Percentiles rank a stretch among this genome's conserved stretches.
Conservation (phyloP, 2,113 vertebrate species). For the Trinectes maculatus region DNA sequence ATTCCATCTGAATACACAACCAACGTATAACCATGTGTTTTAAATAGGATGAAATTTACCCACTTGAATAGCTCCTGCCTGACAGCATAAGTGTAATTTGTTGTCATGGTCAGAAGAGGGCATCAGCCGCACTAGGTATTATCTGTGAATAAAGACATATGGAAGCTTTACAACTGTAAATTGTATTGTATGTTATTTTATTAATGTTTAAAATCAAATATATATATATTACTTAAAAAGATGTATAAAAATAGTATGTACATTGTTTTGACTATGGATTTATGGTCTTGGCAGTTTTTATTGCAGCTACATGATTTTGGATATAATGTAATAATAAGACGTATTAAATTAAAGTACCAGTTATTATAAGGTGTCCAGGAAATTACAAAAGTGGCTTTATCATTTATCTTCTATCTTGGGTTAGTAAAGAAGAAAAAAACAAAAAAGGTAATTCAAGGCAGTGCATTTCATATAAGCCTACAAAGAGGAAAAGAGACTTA, state of each 20-base stretch:
- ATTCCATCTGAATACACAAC: constrained; percentile 41
- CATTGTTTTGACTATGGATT: too few species aligned
- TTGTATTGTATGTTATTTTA: too few species aligned
- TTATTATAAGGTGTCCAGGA: too few species aligned
- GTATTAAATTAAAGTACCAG: too few species aligned
- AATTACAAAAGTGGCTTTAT: neutral
- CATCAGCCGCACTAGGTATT: constrained; percentile 18
- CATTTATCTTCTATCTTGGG: neutral
- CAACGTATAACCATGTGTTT: constrained; percentile 33
- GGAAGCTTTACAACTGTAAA: too few species aligned
- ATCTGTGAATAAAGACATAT: neutral
- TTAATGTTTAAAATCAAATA: too few species aligned
- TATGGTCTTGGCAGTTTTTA: too few species aligned
- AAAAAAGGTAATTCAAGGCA: neutral
- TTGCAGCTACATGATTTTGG: too few species aligned
- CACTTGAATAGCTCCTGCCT: neutral
- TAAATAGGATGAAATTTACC: constrained; percentile 6
- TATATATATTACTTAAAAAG: too few species aligned
- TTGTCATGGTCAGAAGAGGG: constrained; percentile 54
- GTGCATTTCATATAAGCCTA: neutral
- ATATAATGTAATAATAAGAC: too few species aligned
- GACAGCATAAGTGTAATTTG: constrained; percentile 9
- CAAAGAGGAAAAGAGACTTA: constrained; percentile 59
- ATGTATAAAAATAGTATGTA: too few species aligned
- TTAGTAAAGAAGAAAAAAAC: neutral